Evolutionary conservation across 2,113 vertebrate species (phyloP), one percentile per base, ranked within the genome.

Genomic region (Archocentrus centrarchus): DNA sequence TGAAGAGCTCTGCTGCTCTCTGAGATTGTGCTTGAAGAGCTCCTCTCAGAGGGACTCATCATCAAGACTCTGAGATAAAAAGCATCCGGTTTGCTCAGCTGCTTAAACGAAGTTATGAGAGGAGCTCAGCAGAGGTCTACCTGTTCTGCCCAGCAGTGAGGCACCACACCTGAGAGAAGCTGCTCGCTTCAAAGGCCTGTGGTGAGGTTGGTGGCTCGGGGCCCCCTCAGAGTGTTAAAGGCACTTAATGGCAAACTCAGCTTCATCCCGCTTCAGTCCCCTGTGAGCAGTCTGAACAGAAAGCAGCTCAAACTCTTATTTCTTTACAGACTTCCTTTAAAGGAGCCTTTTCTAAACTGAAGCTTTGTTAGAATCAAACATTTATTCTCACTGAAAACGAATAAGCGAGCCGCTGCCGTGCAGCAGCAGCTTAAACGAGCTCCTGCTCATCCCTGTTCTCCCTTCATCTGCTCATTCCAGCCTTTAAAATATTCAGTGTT

Each of bases 401-500:
- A 73, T 55, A 73, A 55, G 55, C 17, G 0, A 7, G 68, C 32
- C 47, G 32, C 17, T n/a, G 27, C 68, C 47, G 13, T 50, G 68
- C 53, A 73, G 68, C 47, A 53, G 73, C 77, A 79, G 17, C 44
- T 13, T 68, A 83, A 88, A 89, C 80, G 32, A 89, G 77, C 55
- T 50, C 63, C 82, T 88, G 55, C 81, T 53, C 27, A 27, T 27
- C 27, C 78, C 64, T 89, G 68, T 88, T 89, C 85, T 84, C 61
- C 78, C 59, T 24, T 6, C 62, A 57, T 75, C 87, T 88, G 50
- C 80, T 93, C 90, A 78, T 92, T 79, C 32, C 7, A 63, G 81
- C 88, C 14, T 93, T 94, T 96, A 88, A 95, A 95, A 96, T 95
- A 95, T 96, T 95, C 87, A 95, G 88, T 85, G 58, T 92, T 90